Evolutionary conservation across 2,888 invertebrate genomes (phyloP).

Genomic region (Philhelius pedissequus): DNA sequence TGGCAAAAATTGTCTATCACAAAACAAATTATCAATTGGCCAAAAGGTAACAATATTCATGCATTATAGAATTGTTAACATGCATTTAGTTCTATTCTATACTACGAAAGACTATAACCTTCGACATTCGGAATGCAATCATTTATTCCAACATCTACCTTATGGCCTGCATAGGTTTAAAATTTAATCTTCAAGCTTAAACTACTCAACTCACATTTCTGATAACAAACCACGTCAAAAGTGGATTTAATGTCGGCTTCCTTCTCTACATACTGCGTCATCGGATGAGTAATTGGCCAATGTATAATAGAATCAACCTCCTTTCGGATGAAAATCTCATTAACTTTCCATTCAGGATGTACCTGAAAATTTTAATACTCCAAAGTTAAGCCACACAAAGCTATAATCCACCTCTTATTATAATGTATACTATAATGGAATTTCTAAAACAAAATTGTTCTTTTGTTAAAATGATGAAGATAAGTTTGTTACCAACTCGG

Average conservation of each 20-base stretch:
- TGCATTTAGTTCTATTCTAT: no score
- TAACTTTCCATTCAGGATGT: constrained; percentile 83
- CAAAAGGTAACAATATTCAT: no score
- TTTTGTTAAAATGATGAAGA: not conserved
- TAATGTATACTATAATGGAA: no score
- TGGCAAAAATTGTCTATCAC: no score
- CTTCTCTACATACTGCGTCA: constrained; percentile 75
- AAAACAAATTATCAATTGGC: no score
- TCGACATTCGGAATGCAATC: no score
- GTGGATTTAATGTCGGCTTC: constrained; percentile 72
- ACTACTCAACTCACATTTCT: constrained; percentile 81
- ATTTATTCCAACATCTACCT: no score
- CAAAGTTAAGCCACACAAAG: not conserved
- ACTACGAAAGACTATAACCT: no score
- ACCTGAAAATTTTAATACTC: constrained; percentile 79
- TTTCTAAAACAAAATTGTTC: not conserved
- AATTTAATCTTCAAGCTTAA: no score
- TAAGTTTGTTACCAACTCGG: constrained; percentile 73
- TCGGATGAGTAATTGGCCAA: constrained; percentile 73
- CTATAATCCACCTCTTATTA: not conserved
- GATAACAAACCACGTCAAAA: constrained; percentile 84
- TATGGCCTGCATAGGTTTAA: no score
- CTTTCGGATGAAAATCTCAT: constrained; percentile 81
- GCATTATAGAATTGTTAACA: no score
- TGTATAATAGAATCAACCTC: constrained; percentile 75